Percentiles rank a stretch among this genome's conserved stretches.
phyloP scores from a whole-genome alignment of 2,797 vertebrate genomes.

The Crax fasciolata region DNA sequence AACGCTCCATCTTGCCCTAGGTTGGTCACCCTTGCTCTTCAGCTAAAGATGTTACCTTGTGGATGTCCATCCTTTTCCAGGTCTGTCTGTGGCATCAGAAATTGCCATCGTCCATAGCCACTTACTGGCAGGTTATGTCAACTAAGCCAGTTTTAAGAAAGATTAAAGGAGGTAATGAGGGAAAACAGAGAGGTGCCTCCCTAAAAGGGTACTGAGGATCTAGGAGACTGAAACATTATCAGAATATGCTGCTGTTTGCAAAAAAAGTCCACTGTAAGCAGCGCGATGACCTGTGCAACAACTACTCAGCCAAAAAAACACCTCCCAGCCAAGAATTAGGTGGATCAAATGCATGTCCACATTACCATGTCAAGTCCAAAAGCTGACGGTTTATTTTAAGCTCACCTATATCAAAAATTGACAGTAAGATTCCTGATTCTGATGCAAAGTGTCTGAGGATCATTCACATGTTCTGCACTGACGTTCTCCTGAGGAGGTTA shows the following conservation, averaged over 20 bases:
- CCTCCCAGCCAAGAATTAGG: neutral
- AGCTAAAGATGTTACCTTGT: neutral
- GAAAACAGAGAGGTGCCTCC: neutral
- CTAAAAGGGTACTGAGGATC: neutral
- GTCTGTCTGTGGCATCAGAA: neutral
- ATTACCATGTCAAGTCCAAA: neutral
- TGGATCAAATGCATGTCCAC: neutral
- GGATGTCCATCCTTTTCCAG: neutral
- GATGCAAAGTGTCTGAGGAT: neutral
- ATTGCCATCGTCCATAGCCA: neutral
- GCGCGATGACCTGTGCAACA: neutral
- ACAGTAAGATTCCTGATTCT: neutral
- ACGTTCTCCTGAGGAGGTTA: neutral
- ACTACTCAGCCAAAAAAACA: neutral
- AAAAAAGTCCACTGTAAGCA: neutral
- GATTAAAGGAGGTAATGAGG: neutral
- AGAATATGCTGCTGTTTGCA: constrained; percentile 18
- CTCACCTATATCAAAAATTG: neutral
- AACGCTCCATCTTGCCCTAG: neutral
- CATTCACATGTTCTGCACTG: neutral
- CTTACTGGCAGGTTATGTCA: neutral
- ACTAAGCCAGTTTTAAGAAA: neutral
- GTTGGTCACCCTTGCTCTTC: neutral
- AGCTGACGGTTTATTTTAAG: neutral
- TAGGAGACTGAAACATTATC: constrained; percentile 24